Evolutionary conservation across 2,888 invertebrate species (phyloP).

Genomic region (Lepetodrilus schrolli): DNA sequence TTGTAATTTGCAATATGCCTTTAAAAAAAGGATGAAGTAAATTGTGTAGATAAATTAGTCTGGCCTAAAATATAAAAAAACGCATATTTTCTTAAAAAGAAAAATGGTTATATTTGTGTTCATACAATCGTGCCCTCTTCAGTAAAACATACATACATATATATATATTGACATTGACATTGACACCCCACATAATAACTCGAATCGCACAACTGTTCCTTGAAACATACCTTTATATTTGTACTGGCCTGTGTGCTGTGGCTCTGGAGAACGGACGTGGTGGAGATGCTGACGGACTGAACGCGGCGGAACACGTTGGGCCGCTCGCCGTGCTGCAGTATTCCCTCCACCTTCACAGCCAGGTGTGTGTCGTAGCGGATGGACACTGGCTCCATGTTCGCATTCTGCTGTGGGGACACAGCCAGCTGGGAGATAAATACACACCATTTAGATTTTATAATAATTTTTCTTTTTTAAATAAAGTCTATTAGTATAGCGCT

Average conservation of each 20-base stretch:
- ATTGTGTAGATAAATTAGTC: too few species aligned
- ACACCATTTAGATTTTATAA: background rate
- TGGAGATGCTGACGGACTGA: slow-evolving; percentile 82
- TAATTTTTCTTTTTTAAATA: background rate
- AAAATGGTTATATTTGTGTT: too few species aligned
- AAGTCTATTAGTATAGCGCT: background rate
- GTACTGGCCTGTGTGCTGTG: slow-evolving; percentile 44
- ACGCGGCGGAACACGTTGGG: slow-evolving; percentile 84
- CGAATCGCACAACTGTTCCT: too few species aligned
- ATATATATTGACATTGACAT: too few species aligned
- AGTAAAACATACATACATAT: too few species aligned
- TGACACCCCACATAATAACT: too few species aligned
- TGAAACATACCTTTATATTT: slow-evolving; percentile 55
- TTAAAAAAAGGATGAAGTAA: too few species aligned
- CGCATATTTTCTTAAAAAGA: too few species aligned
- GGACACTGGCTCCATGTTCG: slow-evolving; percentile 87
- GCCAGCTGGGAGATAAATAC: slow-evolving; percentile 78
- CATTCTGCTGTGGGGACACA: slow-evolving; percentile 86
- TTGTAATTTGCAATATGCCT: too few species aligned
- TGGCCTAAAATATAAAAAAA: too few species aligned
- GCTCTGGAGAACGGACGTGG: slow-evolving; percentile 80
- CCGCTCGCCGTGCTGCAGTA: slow-evolving; percentile 81
- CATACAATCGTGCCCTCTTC: background rate
- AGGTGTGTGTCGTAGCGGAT: slow-evolving; percentile 88
- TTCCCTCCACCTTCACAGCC: slow-evolving; percentile 94